Conservation (phyloP, 1,140 invertebrate genomes). For the Drosophila pallidifrons region DNA sequence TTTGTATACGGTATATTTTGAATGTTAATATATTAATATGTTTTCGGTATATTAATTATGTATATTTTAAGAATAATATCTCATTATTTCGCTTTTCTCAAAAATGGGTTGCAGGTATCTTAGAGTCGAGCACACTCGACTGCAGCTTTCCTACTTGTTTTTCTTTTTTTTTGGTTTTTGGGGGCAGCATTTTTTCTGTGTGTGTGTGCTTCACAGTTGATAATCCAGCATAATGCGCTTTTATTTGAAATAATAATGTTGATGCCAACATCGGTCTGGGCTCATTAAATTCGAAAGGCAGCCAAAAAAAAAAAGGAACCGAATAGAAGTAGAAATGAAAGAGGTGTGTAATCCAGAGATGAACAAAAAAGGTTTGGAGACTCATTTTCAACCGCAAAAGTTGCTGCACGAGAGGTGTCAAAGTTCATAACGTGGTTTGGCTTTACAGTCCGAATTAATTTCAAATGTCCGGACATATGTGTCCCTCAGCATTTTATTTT, state of each 20-base stretch:
- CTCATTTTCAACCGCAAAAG: conserved; percentile 83
- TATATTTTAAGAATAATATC: too few relatives aligned
- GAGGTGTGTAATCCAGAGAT: conserved; percentile 39
- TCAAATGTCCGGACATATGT: conserved; percentile 55
- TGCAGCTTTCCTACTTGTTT: too few relatives aligned
- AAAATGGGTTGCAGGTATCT: too few relatives aligned
- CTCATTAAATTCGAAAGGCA: conserved; percentile 65
- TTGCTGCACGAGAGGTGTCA: conserved; percentile 85
- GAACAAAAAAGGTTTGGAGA: conserved; percentile 1
- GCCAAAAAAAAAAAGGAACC: conserved; percentile 29
- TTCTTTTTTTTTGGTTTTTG: conserved; percentile 32
- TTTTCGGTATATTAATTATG: too few relatives aligned
- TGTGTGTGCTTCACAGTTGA: conserved; percentile 60
- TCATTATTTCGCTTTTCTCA: fast-evolving
- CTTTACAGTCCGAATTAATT: conserved; percentile 70
- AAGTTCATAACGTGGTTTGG: conserved; percentile 73
- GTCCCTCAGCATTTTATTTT: conserved; percentile 29
- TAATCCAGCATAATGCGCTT: conserved; percentile 84
- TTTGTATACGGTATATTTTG: too few relatives aligned
- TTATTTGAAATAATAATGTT: conserved; percentile 85
- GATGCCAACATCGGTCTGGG: conserved; percentile 77
- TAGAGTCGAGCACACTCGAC: too few relatives aligned
- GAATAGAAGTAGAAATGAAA: conserved; percentile 39
- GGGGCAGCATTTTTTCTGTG: conserved; percentile 15
- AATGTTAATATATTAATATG: too few relatives aligned